phyloP scores from a whole-genome alignment of 2,888 invertebrate genomes.

The Xestia c-nigrum region DNA sequence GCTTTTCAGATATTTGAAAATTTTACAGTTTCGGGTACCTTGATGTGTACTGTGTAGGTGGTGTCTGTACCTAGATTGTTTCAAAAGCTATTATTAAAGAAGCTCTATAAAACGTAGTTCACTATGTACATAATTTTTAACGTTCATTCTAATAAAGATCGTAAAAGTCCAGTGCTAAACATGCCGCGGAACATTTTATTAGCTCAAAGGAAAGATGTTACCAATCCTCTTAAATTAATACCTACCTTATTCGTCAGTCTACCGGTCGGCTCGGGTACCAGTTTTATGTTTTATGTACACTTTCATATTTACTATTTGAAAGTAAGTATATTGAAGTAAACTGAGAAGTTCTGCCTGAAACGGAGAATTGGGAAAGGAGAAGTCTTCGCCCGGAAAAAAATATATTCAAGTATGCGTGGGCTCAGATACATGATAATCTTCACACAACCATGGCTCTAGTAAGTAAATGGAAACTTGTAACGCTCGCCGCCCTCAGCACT shows the following conservation, averaged over 20 bases:
- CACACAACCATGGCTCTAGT: not conserved
- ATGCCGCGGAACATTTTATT: conserved; percentile 19
- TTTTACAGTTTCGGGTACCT: too few species aligned
- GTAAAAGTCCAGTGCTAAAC: conserved; percentile 20
- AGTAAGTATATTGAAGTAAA: not conserved
- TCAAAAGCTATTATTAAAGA: not conserved
- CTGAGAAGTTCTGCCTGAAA: not conserved
- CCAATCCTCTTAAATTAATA: conserved; percentile 31
- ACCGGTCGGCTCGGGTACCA: not conserved
- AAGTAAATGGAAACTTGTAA: too few species aligned
- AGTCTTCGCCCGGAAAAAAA: not conserved
- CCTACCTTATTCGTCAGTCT: conserved; percentile 18
- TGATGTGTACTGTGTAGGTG: too few species aligned
- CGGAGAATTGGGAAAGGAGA: not conserved
- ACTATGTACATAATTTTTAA: not conserved
- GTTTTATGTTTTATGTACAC: conserved; percentile 24
- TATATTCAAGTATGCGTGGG: too few species aligned
- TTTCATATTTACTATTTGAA: conserved; percentile 4
- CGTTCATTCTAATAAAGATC: conserved; percentile 20
- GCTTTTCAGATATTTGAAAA: too few species aligned
- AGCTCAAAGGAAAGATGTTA: conserved; percentile 10
- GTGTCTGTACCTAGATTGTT: not conserved
- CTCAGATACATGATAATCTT: not conserved
- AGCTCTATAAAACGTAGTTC: not conserved
- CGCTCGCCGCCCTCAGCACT: too few species aligned